phyloP scores from a whole-genome alignment of 2,113 vertebrate genomes.

The Phrynosoma platyrhinos region DNA sequence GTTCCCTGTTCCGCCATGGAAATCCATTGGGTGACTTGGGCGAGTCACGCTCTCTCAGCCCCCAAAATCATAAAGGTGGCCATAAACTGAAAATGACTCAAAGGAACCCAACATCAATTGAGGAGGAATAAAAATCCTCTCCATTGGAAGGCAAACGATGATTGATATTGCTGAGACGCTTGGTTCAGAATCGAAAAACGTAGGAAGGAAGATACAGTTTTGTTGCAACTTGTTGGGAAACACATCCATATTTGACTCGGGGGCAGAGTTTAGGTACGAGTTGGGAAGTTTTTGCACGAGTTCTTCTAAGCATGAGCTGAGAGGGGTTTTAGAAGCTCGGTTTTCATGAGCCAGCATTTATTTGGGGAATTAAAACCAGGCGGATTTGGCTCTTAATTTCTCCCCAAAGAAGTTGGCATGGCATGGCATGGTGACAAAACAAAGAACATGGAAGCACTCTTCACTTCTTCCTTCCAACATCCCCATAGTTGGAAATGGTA shows the following conservation, averaged over 20 bases:
- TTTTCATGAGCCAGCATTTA: not conserved
- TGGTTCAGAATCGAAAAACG: not conserved
- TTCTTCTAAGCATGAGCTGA: not conserved
- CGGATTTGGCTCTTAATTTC: not conserved
- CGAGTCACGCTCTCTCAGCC: too few species aligned
- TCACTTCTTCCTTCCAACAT: not conserved
- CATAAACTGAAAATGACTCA: too few species aligned
- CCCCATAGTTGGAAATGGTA: not conserved
- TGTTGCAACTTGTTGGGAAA: constrained; percentile 6
- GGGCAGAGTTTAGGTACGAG: not conserved
- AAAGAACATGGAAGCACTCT: too few species aligned
- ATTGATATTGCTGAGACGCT: not conserved
- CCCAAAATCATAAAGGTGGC: too few species aligned
- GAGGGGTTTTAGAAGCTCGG: not conserved
- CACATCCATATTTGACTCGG: not conserved
- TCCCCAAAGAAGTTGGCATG: not conserved
- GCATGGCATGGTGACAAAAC: not conserved
- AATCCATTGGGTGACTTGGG: too few species aligned
- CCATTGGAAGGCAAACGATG: too few species aligned
- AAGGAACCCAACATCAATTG: too few species aligned
- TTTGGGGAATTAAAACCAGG: not conserved
- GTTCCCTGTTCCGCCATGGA: too few species aligned
- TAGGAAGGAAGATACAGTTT: not conserved
- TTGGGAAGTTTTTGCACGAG: not conserved
- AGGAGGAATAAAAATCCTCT: not conserved